Conservation (phyloP, 2,797 vertebrate genomes). For the Karalla daura region DNA sequence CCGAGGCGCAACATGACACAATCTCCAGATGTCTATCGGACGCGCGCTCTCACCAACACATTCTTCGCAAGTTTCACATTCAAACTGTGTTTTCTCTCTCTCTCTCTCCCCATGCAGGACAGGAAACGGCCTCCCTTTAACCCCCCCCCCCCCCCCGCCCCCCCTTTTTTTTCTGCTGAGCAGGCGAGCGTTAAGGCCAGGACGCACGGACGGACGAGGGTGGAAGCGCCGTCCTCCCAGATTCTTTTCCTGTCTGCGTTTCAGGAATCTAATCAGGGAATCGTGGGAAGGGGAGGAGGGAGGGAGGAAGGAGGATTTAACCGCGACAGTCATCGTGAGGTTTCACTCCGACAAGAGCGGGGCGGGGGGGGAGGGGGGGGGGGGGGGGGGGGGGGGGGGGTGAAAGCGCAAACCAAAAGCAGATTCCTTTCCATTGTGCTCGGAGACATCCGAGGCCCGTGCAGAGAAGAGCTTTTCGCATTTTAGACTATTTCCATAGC, state of each 20-base stretch:
- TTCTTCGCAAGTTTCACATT: constrained; percentile 60
- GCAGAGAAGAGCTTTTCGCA: too few relatives aligned
- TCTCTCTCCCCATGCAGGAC: too few relatives aligned
- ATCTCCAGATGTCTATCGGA: constrained; percentile 61
- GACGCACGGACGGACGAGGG: constrained; percentile 37
- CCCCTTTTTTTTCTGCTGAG: constrained; percentile 16
- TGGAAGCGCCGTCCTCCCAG: constrained; percentile 41
- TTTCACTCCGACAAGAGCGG: constrained; percentile 16
- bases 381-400: too few relatives aligned
- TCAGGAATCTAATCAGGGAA: constrained; percentile 64
- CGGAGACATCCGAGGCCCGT: neutral
- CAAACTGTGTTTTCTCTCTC: constrained; percentile 23
- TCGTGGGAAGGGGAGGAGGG: constrained; percentile 40
- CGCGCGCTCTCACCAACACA: constrained; percentile 31
- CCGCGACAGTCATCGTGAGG: constrained; percentile 20
- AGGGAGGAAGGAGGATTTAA: constrained; percentile 33
- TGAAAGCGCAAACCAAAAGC: constrained; percentile 10
- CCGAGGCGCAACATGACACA: constrained; percentile 35
- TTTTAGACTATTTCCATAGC: too few relatives aligned
- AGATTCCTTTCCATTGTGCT: neutral
- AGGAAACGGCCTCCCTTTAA: constrained; percentile 56
- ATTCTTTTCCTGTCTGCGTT: constrained; percentile 66
- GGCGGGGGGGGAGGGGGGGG: too few relatives aligned
- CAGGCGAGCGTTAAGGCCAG: constrained; percentile 32
- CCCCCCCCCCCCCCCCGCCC: too few relatives aligned